Evolutionary conservation across 2,113 vertebrate genomes (phyloP).

Genomic region (Choloepus hoffmanni): DNA sequence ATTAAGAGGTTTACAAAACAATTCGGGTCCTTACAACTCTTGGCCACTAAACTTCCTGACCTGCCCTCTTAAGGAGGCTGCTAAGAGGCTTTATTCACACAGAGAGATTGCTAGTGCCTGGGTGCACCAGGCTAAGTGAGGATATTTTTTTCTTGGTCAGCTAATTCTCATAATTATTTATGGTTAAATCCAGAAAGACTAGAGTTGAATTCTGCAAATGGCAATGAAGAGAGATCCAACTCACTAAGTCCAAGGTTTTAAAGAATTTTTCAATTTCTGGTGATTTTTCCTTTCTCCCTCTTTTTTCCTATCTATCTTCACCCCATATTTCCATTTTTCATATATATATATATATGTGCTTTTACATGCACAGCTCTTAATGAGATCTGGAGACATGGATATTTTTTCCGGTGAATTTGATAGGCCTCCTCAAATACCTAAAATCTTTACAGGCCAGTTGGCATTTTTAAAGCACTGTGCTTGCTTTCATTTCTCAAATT

Average conservation of each 20-base stretch:
- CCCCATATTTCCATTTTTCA: background rate
- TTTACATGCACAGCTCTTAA: background rate
- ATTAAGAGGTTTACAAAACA: accelerated
- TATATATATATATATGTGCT: too few species aligned
- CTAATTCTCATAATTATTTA: background rate
- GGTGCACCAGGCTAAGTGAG: background rate
- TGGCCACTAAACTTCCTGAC: background rate
- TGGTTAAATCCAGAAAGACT: background rate
- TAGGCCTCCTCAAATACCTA: background rate
- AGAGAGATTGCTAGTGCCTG: background rate
- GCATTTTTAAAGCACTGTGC: background rate
- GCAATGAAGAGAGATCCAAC: background rate
- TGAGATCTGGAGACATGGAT: background rate
- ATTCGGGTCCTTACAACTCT: accelerated
- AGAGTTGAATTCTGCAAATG: background rate
- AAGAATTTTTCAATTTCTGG: background rate
- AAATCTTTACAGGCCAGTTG: background rate
- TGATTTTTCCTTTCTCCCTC: background rate
- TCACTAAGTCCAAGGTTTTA: background rate
- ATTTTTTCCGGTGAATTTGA: background rate
- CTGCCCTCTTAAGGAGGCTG: accelerated
- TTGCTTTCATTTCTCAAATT: background rate
- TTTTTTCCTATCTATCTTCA: background rate
- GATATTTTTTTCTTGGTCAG: background rate
- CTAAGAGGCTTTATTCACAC: background rate